phyloP scores from a whole-genome alignment of 2,797 vertebrate genomes.

The Acanthiza pusilla region DNA sequence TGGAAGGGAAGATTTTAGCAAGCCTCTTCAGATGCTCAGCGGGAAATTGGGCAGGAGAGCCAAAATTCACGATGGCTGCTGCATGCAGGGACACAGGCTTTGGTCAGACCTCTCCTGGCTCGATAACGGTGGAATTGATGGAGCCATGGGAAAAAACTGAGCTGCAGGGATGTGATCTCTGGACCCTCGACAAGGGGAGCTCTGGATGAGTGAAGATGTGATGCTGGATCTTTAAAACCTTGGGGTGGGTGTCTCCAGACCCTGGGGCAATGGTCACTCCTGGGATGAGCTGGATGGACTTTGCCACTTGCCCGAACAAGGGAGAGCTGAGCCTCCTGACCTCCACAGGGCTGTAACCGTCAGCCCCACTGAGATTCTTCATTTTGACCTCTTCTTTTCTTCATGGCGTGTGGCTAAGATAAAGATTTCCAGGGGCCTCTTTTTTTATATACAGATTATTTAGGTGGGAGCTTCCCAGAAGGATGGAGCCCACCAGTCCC shows the following conservation, averaged over 20 bases:
- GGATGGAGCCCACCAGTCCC: not conserved
- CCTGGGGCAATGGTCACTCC: not conserved
- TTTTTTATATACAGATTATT: not conserved
- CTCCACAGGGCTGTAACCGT: not conserved
- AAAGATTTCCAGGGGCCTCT: not conserved
- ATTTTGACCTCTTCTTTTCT: not conserved
- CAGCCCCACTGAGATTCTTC: not conserved
- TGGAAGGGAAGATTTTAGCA: not conserved
- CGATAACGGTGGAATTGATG: fast-evolving
- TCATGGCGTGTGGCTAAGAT: fast-evolving
- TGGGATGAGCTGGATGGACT: not conserved
- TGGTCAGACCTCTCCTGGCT: not conserved
- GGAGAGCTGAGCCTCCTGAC: not conserved
- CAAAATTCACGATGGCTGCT: not conserved
- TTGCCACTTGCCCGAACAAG: not conserved
- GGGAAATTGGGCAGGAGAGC: not conserved
- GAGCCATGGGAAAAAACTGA: not conserved
- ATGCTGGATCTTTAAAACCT: not conserved
- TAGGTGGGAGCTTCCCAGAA: not conserved
- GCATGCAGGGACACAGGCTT: not conserved
- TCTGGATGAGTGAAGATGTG: not conserved
- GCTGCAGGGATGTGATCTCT: not conserved
- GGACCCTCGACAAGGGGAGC: fast-evolving
- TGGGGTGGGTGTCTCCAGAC: fast-evolving
- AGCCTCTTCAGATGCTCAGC: not conserved